phyloP scores from a whole-genome alignment of 2,797 vertebrate species.

The Silurus lanzhouensis region DNA sequence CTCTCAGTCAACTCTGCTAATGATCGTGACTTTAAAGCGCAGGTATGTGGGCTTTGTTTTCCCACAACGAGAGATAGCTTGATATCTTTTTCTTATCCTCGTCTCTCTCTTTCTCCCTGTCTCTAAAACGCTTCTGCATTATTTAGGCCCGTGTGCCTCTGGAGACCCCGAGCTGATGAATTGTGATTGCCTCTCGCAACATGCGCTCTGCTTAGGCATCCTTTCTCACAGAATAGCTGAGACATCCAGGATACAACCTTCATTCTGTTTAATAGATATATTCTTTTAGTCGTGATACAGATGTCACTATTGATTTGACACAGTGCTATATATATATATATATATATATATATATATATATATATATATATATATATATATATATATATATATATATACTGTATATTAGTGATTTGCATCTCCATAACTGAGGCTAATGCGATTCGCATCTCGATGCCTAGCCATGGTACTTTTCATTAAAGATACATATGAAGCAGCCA shows the following conservation, averaged over 20 bases:
- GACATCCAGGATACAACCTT: constrained; percentile 29
- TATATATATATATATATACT: no score
- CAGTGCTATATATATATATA: neutral
- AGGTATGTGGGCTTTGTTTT: constrained; percentile 50
- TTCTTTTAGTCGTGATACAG: constrained; percentile 36
- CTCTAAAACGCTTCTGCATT: constrained; percentile 62
- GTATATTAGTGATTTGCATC: no score
- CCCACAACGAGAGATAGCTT: constrained; percentile 33
- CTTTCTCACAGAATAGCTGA: constrained; percentile 46
- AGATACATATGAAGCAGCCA: no score
- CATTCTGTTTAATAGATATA: constrained; percentile 31
- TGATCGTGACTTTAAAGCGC: constrained; percentile 47
- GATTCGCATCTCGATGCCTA: no score
- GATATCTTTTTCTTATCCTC: constrained; percentile 59
- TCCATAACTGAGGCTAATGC: no score
- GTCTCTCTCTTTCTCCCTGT: constrained; percentile 40
- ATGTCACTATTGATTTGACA: constrained; percentile 21
- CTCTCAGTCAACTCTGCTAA: constrained; percentile 35
- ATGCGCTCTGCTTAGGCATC: constrained; percentile 43
- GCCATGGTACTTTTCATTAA: no score
- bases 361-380: no score
- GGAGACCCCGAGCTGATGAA: constrained; percentile 55
- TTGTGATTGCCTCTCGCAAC: constrained; percentile 54
- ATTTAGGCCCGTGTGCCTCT: constrained; percentile 55
- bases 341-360: no score